phyloP scores from a whole-genome alignment of 2,888 invertebrate species.

The Clistopyga incitator region DNA sequence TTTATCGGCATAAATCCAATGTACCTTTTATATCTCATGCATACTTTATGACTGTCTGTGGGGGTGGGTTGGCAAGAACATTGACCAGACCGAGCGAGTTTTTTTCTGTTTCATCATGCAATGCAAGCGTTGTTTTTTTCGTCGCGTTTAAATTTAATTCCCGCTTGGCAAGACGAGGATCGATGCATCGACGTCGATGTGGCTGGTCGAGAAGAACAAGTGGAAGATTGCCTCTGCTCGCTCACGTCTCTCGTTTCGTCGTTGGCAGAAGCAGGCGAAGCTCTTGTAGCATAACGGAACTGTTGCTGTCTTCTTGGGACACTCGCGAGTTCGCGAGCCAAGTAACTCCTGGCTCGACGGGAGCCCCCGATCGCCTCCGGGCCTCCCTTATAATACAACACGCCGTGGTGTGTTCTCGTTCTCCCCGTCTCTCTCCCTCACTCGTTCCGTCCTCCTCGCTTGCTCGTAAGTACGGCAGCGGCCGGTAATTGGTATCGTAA shows the following conservation, averaged over 20 bases:
- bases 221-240: conserved; percentile 66
- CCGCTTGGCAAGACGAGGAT: conserved; percentile 44
- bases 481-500: conserved; percentile 73
- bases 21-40: no score
- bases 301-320: conserved; percentile 48
- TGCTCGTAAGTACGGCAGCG: conserved; percentile 71
- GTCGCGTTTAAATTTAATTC: conserved; percentile 68
- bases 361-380: conserved; percentile 62
- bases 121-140: conserved; percentile 76
- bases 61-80: not conserved
- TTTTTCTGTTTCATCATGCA: not conserved
- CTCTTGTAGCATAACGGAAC: conserved; percentile 64
- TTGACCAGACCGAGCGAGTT: not conserved
- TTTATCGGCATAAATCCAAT: no score
- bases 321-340: conserved; percentile 59
- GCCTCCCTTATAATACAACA: conserved; percentile 57
- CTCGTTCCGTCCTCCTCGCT: conserved; percentile 44
- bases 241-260: conserved; percentile 63
- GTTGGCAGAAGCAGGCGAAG: conserved; percentile 49
- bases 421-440: conserved; percentile 39
- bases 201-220: conserved; percentile 59
- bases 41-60: no score
- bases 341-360: conserved; percentile 63
- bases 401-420: conserved; percentile 55
- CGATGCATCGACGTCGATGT: conserved; percentile 71